phyloP scores from a whole-genome alignment of 2,888 invertebrate species.

The Eugnorisma glareosa region DNA sequence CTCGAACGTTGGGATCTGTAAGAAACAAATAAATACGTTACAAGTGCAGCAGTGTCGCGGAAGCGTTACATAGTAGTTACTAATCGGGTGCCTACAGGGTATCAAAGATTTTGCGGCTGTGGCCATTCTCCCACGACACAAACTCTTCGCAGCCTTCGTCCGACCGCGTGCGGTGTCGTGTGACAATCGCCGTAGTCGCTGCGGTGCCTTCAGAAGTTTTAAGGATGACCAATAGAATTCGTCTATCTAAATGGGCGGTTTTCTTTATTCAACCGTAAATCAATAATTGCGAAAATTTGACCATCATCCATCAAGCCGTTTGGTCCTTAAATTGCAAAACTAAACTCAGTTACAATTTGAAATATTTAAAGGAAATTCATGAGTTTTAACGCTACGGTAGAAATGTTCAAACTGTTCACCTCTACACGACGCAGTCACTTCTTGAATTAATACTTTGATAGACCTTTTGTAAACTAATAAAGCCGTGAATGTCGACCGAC shows the following conservation, averaged over 20 bases:
- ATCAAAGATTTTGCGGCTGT: not conserved
- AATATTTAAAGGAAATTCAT: not conserved
- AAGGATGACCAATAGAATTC: not conserved
- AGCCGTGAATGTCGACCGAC: not conserved
- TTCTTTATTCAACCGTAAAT: not conserved
- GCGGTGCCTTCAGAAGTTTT: not conserved
- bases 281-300: not conserved
- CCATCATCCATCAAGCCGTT: not conserved
- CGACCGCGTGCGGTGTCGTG: not conserved
- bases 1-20: conserved; percentile 84
- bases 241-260: not conserved
- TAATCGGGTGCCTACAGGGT: not conserved
- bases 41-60: not conserved
- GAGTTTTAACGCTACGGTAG: not conserved
- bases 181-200: not conserved
- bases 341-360: not conserved
- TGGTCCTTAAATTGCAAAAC: not conserved
- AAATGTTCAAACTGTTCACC: not conserved
- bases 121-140: not conserved
- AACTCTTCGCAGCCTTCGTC: not conserved
- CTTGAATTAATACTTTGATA: not conserved
- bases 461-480: conserved; percentile 26
- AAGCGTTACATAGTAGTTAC: not conserved
- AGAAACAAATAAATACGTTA: conserved; percentile 40
- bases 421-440: not conserved